Base-by-base conservation (phyloP, 1,140 invertebrate genomes). In the Scylla paramamosain region DNA sequence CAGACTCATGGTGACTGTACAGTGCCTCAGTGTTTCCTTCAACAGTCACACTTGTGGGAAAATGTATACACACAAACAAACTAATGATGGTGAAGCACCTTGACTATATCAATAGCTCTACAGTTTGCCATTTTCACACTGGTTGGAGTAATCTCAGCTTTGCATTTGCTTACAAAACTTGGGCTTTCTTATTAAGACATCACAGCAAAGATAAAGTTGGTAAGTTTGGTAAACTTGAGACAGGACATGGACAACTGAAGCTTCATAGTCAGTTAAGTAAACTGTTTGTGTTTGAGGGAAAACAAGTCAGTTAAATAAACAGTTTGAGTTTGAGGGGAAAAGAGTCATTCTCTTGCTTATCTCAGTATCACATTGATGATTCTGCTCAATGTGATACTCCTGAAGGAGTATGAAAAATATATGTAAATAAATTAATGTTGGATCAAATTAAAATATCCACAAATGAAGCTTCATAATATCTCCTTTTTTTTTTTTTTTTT, bases 181-280 rank as follows among this genome's bases (percentile, higher is more conserved):
- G 59, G 93, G 93, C 59, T 45, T 90, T 82, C 48, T 59, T 67
- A 94, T 87, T 90, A 90, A 93, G 90, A 94, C 90, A 88, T 94
- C 93, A 94, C 93, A 94, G 93, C 93, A 90, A 87, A 94, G 93
- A 94, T 94, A 90, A 59, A 94, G 93, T 88, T 93, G 83, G 28
- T 93, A 93, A 93, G 46, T 7, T 88, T 93, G 83, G 93, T 93
- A 77, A 92, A 77, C 31, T 59, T 94, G 93, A 88, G 82, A 94
- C 87, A 94, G 48, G 52, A 94, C 46, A 31, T 45, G 52, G 52
- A 93, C 39, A 46, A 7, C 32, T 89, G 25, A 89, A 32, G 86
- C 31, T 88, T 88, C 83, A n/a, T 12, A 77, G 67, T 77, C n/a
- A n/a, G 67, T 77, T 20, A 77, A 77, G 67, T n/a, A 77, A 77